A percentile compares a stretch with the other conserved stretches of the same genome.
These are phyloP conservation scores for Chloromyia formosa DNA, from an alignment of 2,888 invertebrate species.

Conservation along the genomic window DNA sequence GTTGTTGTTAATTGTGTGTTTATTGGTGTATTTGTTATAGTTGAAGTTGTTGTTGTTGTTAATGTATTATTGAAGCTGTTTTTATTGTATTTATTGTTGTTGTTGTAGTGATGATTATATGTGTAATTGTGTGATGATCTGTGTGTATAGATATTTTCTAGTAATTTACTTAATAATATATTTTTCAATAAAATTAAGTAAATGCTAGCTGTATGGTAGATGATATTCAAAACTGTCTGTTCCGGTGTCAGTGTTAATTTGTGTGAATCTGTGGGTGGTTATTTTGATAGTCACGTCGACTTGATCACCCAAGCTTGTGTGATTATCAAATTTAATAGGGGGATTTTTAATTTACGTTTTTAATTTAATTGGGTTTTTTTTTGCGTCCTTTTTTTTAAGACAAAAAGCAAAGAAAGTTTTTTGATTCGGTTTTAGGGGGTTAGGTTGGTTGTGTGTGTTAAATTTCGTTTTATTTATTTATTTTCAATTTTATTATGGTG, in stretches of 20 bases:
- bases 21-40: not conserved
- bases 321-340: conserved; percentile 36
- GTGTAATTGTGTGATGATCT: conserved; percentile 9
- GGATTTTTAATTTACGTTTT: not conserved
- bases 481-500: not conserved
- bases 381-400: conserved; percentile 14
- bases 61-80: not conserved
- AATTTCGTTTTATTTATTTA: conserved; percentile 22
- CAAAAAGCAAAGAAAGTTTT: not conserved
- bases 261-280: conserved; percentile 56
- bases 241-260: conserved; percentile 65
- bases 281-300: conserved; percentile 57
- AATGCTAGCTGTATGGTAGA: conserved; percentile 64
- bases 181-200: conserved; percentile 50
- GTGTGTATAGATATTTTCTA: conserved; percentile 41
- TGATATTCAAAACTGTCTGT: conserved; percentile 65
- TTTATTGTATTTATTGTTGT: conserved; percentile 37
- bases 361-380: too few relatives aligned
- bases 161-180: conserved; percentile 44
- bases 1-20: not conserved
- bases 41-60: conserved; percentile 23
- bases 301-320: conserved; percentile 21
- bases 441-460: too few relatives aligned
- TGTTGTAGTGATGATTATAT: not conserved
- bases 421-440: too few relatives aligned